Percentiles rank a stretch among this genome's conserved stretches.
Evolutionary conservation across 2,797 vertebrate species (phyloP).

Genomic region (Poecile montanus): DNA sequence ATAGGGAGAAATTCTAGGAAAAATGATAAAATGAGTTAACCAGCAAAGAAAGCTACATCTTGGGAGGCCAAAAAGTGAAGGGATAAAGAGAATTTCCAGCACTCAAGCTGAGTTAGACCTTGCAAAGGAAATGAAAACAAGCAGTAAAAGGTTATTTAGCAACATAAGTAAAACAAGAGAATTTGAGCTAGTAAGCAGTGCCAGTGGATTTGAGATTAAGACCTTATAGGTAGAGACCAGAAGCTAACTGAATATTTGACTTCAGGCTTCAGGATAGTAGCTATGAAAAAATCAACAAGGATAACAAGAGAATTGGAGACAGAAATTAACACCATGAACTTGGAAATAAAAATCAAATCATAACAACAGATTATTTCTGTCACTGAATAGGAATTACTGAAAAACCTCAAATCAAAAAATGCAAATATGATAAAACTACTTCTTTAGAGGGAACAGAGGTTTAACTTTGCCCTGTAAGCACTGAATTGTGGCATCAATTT

Average conservation of each 20-base stretch:
- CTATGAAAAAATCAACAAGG: background rate
- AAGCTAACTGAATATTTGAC: background rate
- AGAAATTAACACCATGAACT: background rate
- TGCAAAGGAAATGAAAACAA: slow-evolving; percentile 29
- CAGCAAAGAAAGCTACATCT: background rate
- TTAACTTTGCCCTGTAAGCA: background rate
- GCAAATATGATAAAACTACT: background rate
- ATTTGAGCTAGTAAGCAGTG: background rate
- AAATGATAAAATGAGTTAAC: background rate
- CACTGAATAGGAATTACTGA: background rate
- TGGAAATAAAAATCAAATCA: background rate
- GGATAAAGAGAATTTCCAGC: background rate
- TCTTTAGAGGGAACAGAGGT: background rate
- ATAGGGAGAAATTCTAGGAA: background rate
- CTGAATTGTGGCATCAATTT: background rate
- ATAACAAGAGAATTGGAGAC: background rate
- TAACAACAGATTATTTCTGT: background rate
- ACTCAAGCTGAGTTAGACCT: background rate
- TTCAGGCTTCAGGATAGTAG: background rate
- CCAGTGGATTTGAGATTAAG: background rate
- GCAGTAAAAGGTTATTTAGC: background rate
- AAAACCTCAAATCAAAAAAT: background rate
- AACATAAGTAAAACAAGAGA: slow-evolving; percentile 5
- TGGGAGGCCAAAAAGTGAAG: background rate
- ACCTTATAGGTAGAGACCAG: background rate